These are phyloP conservation scores for Eupsilia transversa DNA, from an alignment of 2,888 invertebrate genomes.

Conservation along the genomic window DNA sequence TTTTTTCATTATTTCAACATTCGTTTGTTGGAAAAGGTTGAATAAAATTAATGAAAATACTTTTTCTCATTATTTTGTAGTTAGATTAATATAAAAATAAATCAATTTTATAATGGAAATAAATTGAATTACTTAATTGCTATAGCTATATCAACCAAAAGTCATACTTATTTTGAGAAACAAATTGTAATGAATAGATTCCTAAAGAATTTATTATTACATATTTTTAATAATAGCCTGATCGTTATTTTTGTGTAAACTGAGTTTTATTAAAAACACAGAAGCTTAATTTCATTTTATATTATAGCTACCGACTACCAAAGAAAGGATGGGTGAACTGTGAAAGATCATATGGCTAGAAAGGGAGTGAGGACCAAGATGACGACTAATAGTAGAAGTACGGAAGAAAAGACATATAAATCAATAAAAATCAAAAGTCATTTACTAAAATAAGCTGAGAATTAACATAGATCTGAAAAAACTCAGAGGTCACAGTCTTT, in stretches of 20 bases:
- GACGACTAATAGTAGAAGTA: no score
- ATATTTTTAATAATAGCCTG: neutral
- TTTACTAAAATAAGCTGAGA: no score
- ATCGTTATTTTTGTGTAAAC: neutral
- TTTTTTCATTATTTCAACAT: constrained; percentile 3
- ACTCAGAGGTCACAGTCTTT: no score
- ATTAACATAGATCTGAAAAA: no score
- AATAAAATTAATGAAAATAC: constrained; percentile 9
- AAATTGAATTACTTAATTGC: constrained; percentile 7
- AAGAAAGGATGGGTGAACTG: no score
- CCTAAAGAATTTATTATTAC: neutral
- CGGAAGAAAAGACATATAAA: no score
- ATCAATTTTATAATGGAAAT: constrained; percentile 1
- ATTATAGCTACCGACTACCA: no score
- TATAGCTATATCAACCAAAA: neutral
- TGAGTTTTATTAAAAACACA: neutral
- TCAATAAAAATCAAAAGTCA: no score
- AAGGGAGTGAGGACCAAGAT: no score
- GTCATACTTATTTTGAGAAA: neutral
- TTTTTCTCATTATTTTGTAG: neutral
- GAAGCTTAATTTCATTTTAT: no score
- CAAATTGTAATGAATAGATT: neutral
- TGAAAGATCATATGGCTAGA: no score
- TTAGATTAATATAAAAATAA: neutral
- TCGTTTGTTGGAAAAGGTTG: neutral